A percentile compares a stretch with the other conserved stretches of the same genome.
phyloP scores from a whole-genome alignment of 2,888 invertebrate species.

The Mechanitis messenoides region DNA sequence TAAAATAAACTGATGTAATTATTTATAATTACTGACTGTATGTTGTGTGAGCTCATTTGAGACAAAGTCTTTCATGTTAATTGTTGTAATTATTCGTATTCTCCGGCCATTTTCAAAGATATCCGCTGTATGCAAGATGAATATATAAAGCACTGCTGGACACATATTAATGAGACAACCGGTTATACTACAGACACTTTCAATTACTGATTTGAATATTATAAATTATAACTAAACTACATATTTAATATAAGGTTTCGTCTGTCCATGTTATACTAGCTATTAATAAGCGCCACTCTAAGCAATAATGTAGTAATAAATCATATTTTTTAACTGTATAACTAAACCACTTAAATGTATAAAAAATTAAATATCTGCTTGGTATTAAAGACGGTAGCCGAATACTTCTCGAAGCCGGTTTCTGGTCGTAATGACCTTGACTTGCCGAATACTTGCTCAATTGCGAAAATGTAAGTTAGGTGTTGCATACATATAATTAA shows the following conservation, averaged over 20 bases:
- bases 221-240: too few species aligned
- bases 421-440: slow-evolving; percentile 46
- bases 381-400: slow-evolving; percentile 8
- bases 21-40: slow-evolving; percentile 40
- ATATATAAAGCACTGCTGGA: slow-evolving; percentile 31
- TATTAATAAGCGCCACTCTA: neutral
- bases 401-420: slow-evolving; percentile 14
- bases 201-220: too few species aligned
- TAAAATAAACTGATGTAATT: slow-evolving; percentile 9
- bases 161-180: slow-evolving; percentile 9
- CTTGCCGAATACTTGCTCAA: slow-evolving; percentile 34
- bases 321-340: neutral
- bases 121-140: slow-evolving; percentile 33
- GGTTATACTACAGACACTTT: neutral
- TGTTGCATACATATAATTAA: too few species aligned
- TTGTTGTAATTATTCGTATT: slow-evolving; percentile 54
- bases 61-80: slow-evolving; percentile 52
- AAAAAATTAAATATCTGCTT: neutral
- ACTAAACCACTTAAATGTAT: neutral
- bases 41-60: slow-evolving; percentile 57
- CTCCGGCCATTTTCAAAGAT: slow-evolving; percentile 45
- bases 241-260: neutral
- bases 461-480: slow-evolving; percentile 30
- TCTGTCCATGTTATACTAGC: neutral
- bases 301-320: neutral